A percentile compares a stretch with the other conserved stretches of the same genome.
phyloP scores from a whole-genome alignment of 2,113 vertebrate species.

The Triplophysa siluroides region DNA sequence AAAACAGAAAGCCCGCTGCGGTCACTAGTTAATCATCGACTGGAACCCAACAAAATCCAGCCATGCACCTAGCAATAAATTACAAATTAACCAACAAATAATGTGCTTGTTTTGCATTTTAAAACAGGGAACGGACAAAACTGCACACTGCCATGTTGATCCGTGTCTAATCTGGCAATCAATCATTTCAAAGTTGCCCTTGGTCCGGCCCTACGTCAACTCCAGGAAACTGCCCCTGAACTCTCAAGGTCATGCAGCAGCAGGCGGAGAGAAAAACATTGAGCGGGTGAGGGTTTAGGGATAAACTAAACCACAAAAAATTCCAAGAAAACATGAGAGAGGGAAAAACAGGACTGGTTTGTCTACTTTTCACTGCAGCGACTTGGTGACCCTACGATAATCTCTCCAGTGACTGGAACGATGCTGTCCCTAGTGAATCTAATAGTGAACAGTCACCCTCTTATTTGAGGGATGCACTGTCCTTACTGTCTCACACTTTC shows the following conservation, averaged over 20 bases:
- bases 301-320: slow-evolving; percentile 20
- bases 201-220: slow-evolving; percentile 75
- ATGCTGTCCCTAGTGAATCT: slow-evolving; percentile 42
- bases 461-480: slow-evolving; percentile 48
- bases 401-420: slow-evolving; percentile 16
- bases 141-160: slow-evolving; percentile 18
- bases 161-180: slow-evolving; percentile 38
- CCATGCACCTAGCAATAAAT: slow-evolving; percentile 60
- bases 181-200: slow-evolving; percentile 75
- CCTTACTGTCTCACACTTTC: slow-evolving; percentile 29
- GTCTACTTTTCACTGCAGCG: slow-evolving; percentile 22
- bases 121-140: not conserved
- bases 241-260: slow-evolving; percentile 92
- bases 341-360: slow-evolving; percentile 8
- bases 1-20: not conserved
- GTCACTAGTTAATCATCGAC: slow-evolving; percentile 73
- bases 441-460: slow-evolving; percentile 40
- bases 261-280: slow-evolving; percentile 54
- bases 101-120: slow-evolving; percentile 19
- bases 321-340: not conserved
- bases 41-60: slow-evolving; percentile 61
- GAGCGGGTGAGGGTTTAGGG: slow-evolving; percentile 59
- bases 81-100: slow-evolving; percentile 70
- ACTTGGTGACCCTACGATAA: slow-evolving; percentile 35
- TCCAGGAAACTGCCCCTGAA: slow-evolving; percentile 77